Evolutionary conservation across 1,140 invertebrate species (phyloP).

Genomic region (Choristoneura fumiferana): DNA sequence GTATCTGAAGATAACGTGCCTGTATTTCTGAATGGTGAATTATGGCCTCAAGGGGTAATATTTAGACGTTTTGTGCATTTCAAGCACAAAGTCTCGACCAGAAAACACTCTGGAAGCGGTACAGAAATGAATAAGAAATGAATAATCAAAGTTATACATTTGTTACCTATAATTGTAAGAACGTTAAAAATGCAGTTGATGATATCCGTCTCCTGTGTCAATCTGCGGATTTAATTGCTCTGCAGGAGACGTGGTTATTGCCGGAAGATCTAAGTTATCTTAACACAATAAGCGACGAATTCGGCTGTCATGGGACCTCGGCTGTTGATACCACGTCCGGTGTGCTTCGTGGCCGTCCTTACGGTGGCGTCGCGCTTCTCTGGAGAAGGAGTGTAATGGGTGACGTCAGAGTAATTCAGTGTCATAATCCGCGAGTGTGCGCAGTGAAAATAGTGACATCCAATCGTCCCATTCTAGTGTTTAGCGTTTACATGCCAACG

Average conservation of each 20-base stretch:
- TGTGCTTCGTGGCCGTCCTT: conserved; percentile 16
- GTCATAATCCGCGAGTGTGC: neutral
- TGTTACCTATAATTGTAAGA: conserved; percentile 23
- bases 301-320: conserved; percentile 4
- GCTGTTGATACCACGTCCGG: conserved; percentile 19
- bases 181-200: neutral
- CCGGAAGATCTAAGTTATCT: conserved; percentile 16
- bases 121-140: neutral
- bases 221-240: conserved; percentile 4
- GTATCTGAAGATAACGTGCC: conserved; percentile 19
- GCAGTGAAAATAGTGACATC: conserved; percentile 6
- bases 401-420: neutral
- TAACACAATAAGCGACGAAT: neutral
- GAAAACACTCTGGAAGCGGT: neutral
- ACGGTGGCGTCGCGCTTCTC: conserved; percentile 21
- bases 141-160: conserved; percentile 6
- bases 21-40: conserved; percentile 19
- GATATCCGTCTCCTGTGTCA: conserved; percentile 8
- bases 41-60: conserved; percentile 23
- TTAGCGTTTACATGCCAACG: conserved; percentile 22
- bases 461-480: neutral
- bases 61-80: conserved; percentile 20
- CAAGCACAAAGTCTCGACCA: neutral
- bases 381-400: conserved; percentile 9
- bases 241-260: too few relatives aligned